phyloP scores from a whole-genome alignment of 2,888 invertebrate genomes.

The Drosophila rellima region DNA sequence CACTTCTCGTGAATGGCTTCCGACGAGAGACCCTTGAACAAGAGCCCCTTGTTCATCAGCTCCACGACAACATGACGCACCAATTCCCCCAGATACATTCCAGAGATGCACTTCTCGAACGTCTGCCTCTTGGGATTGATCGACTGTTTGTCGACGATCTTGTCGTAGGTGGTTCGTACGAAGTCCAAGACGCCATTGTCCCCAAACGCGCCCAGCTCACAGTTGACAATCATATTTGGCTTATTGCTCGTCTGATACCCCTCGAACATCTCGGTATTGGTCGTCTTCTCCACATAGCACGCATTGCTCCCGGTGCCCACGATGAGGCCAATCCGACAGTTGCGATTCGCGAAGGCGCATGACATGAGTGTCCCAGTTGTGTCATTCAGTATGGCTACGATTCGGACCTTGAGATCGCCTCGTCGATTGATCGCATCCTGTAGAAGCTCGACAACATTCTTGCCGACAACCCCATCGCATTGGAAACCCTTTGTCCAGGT shows the following conservation, averaged over 20 bases:
- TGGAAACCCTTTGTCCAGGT: conserved; percentile 98
- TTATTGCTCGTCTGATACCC: conserved; percentile 82
- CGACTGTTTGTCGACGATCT: conserved; percentile 91
- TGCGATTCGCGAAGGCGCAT: conserved; percentile 91
- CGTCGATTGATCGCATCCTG: conserved; percentile 93
- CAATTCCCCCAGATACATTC: conserved; percentile 99
- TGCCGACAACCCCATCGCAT: conserved; percentile 94
- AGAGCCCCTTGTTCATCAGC: conserved; percentile 90
- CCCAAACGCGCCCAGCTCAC: conserved; percentile 98
- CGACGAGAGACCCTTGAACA: conserved; percentile 58
- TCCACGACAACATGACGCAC: conserved; percentile 93
- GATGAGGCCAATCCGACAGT: conserved; percentile 90
- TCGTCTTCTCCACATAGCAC: conserved; percentile 92
- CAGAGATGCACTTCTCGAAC: conserved; percentile 93
- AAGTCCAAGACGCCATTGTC: conserved; percentile 95
- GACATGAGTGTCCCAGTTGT: conserved; percentile 97
- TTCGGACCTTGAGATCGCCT: conserved; percentile 91
- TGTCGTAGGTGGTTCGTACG: conserved; percentile 92
- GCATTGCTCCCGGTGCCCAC: conserved; percentile 97
- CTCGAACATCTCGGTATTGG: conserved; percentile 92
- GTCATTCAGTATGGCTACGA: conserved; percentile 96
- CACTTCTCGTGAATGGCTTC: conserved; percentile 31
- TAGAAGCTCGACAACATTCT: conserved; percentile 94
- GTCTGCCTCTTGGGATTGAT: conserved; percentile 93
- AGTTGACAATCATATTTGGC: conserved; percentile 92